Base-by-base conservation (phyloP, 53 echinoderm and acorn worm species). In the Henricia sp. region DNA sequence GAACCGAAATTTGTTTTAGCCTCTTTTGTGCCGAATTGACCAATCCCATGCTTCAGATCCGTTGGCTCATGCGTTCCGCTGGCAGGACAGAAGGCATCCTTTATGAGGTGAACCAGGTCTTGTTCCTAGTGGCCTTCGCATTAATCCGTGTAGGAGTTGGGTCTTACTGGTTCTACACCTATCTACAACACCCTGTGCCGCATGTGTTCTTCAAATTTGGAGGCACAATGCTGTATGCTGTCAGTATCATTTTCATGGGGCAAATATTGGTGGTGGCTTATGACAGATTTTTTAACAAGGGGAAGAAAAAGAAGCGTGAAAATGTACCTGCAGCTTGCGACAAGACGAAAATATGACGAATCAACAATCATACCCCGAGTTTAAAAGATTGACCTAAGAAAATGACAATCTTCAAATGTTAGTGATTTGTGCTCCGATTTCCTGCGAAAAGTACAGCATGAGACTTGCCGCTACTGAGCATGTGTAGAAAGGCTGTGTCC, bases 41-140 rank as follows among this genome's bases (percentile, higher is more conserved):
- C 64, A 91, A 91, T 42, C 96, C 96, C 17, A 68, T 93, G 71
- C 86, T 93, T 1, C 91, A 91, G 72, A 38, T 91, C 3, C 89
- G 96, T 16, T 95, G 91, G 87, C 88, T 95, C 77, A 86, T 95
- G 91, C 83, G 96, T 2, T 87, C 91, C 55, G 70, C 89, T 0
- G 77, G 60, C 44, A 29, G 41, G 30, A 32, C 39, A 26, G 44
- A 34, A 25, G 75, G 87, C 50, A 89, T 40, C 53, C 59, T 76
- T 43, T 70, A 95, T 52, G 92, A 95, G 57, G n/a, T 92, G 21
- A 95, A 95, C 55, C 92, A 95, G 57, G 37, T 95, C 27, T 28
- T 92, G 58, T 95, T 95, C 75, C 86, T 95, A 59, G 53, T 60
- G 8, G 71, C 84, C 17, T 95, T 92, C 62, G 54, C 76, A 9